Conservation (phyloP, 2,797 vertebrate genomes). For the Phaenicophaeus curvirostris region DNA sequence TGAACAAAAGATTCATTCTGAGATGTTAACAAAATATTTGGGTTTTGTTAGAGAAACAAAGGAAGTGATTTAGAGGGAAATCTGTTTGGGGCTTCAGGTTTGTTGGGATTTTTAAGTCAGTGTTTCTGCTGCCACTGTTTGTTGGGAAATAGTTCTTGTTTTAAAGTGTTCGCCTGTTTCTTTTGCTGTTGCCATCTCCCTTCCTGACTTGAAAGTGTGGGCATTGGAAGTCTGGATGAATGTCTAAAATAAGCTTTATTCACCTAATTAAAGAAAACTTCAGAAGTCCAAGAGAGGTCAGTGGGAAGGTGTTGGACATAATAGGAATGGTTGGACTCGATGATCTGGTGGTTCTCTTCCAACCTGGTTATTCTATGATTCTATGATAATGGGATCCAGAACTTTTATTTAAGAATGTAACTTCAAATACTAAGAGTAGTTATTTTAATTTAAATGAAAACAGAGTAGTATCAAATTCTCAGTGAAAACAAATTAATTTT, state of each 20-base stretch:
- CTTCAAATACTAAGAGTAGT: not conserved
- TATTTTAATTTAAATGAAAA: not conserved
- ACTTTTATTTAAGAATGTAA: not conserved
- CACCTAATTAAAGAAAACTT: not conserved
- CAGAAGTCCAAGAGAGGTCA: not conserved
- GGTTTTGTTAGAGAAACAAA: not conserved
- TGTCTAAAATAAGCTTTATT: not conserved
- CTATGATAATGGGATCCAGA: not conserved
- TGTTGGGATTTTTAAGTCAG: not conserved
- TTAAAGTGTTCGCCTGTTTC: not conserved
- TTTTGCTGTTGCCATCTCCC: not conserved
- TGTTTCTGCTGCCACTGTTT: not conserved
- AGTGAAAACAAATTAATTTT: not conserved
- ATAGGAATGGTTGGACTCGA: no score
- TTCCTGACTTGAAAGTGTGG: not conserved
- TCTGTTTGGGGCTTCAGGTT: not conserved
- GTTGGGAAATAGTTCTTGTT: not conserved
- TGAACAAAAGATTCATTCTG: not conserved
- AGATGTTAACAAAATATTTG: not conserved
- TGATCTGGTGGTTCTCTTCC: no score
- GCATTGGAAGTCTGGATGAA: not conserved
- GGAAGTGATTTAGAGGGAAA: not conserved
- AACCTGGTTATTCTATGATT: no score
- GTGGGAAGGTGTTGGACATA: not conserved
- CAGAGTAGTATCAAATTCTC: not conserved